phyloP scores from a whole-genome alignment of 2,113 vertebrate genomes.

The Mormoops blainvillei region DNA sequence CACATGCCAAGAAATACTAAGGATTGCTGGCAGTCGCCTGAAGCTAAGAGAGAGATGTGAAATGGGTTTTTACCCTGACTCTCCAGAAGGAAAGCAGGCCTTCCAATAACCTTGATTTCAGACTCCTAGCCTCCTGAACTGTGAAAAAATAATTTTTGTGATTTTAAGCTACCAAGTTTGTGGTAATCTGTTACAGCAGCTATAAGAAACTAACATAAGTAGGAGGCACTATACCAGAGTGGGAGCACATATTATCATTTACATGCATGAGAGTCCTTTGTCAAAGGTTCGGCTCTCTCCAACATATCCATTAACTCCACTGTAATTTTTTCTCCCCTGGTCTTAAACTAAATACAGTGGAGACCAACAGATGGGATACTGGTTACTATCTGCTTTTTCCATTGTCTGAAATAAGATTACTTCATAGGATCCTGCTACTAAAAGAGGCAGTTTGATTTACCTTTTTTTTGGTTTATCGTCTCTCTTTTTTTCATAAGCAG shows the following conservation, averaged over 20 bases:
- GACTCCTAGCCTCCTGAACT: neutral
- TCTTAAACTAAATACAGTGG: neutral
- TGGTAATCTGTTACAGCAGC: neutral
- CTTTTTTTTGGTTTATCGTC: slow-evolving; percentile 83
- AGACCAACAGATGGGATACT: neutral
- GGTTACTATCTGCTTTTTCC: neutral
- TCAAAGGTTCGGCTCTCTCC: neutral
- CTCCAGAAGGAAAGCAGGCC: neutral
- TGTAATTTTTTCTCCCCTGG: neutral
- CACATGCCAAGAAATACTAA: neutral
- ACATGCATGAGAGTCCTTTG: neutral
- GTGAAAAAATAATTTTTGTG: neutral
- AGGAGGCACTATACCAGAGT: neutral
- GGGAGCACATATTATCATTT: neutral
- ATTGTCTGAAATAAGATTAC: neutral
- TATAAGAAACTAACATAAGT: neutral
- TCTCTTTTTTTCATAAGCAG: slow-evolving; percentile 86
- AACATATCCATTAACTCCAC: neutral
- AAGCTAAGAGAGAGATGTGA: neutral
- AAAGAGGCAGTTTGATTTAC: slow-evolving; percentile 71
- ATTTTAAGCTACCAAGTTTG: neutral
- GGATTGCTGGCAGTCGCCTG: neutral
- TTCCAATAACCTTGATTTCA: neutral
- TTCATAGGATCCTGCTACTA: neutral
- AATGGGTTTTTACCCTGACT: neutral